phyloP scores from a whole-genome alignment of 2,888 invertebrate species.

The Chromoteleia sp. region DNA sequence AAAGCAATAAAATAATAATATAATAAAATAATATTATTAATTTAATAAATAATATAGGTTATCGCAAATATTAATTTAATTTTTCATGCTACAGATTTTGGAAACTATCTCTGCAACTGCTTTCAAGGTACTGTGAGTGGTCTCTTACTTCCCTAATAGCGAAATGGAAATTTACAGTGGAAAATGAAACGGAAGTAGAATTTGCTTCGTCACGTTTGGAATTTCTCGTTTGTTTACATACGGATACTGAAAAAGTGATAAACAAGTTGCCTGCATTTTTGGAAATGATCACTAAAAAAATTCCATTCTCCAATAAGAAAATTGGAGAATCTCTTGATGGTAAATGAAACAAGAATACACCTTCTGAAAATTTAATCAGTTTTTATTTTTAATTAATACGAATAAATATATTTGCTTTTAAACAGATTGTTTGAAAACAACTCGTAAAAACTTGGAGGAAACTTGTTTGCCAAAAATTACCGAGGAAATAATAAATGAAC shows the following conservation, averaged over 20 bases:
- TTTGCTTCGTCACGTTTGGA: constrained; percentile 77
- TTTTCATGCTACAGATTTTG: constrained; percentile 88
- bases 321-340: constrained; percentile 77
- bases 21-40: neutral
- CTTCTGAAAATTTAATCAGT: too few relatives aligned
- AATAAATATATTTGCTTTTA: constrained; percentile 4
- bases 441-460: constrained; percentile 71
- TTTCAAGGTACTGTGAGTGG: constrained; percentile 93
- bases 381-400: too few relatives aligned
- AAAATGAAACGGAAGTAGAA: constrained; percentile 74
- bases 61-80: too few relatives aligned
- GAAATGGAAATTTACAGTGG: constrained; percentile 75
- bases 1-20: constrained; percentile 2
- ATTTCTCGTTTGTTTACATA: constrained; percentile 84
- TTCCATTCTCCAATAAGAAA: constrained; percentile 72
- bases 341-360: constrained; percentile 67
- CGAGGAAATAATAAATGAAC: constrained; percentile 82
- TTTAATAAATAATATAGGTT: too few relatives aligned
- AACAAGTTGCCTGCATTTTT: constrained; percentile 78
- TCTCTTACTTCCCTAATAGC: constrained; percentile 83
- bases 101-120: constrained; percentile 93
- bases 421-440: constrained; percentile 75
- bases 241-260: constrained; percentile 82
- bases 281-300: constrained; percentile 74
- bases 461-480: constrained; percentile 80